phyloP scores from a whole-genome alignment of 2,113 vertebrate species.

The Gadus chalcogrammus region DNA sequence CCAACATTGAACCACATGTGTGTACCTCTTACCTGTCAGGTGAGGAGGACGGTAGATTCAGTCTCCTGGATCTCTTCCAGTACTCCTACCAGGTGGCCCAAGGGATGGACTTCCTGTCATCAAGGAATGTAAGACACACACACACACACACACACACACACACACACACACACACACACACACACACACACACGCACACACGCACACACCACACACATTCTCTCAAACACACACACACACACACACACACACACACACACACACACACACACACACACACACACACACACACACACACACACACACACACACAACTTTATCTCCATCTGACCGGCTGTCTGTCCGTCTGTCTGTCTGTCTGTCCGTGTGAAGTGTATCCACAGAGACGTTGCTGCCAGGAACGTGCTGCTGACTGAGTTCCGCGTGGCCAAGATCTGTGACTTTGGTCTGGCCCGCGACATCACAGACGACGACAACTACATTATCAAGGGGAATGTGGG shows the following conservation, averaged over 20 bases:
- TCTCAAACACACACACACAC: conserved; percentile 1
- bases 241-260: conserved; percentile 2
- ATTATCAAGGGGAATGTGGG: conserved; percentile 96
- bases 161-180: conserved; percentile 1
- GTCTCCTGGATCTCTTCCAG: conserved; percentile 77
- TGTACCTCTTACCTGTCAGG: conserved; percentile 11
- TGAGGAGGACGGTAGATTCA: conserved; percentile 49
- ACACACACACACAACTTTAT: neutral
- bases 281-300: neutral
- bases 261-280: neutral
- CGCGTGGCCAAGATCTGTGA: conserved; percentile 93
- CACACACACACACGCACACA: conserved; percentile 3
- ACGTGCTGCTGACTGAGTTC: conserved; percentile 82
- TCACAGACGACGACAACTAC: conserved; percentile 91
- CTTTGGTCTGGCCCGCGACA: conserved; percentile 93
- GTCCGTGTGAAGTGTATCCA: conserved; percentile 86
- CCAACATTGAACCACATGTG: no score
- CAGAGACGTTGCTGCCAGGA: conserved; percentile 93
- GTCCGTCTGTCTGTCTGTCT: neutral
- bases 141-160: conserved; percentile 8
- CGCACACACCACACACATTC: conserved; percentile 7
- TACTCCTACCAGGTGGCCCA: conserved; percentile 93
- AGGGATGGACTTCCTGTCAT: conserved; percentile 94
- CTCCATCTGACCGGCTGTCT: neutral
- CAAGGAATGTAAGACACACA: conserved; percentile 80